These are phyloP conservation scores for Lutraria rhynchaena DNA, from an alignment of 1,140 invertebrate species.

Conservation along the genomic window DNA sequence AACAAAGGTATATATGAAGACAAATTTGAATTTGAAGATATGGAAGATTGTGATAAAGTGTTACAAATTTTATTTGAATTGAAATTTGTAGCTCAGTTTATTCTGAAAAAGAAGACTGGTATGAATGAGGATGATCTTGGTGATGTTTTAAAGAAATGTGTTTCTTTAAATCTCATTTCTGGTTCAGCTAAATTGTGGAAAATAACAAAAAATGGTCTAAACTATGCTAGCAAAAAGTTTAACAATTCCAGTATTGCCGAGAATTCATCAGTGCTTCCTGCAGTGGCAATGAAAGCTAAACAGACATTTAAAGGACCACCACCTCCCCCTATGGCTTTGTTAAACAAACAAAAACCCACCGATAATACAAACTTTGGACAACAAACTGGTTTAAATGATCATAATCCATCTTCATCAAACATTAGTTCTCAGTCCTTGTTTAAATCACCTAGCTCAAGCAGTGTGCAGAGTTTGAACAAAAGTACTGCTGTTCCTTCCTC, in stretches of 20 bases:
- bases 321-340: conserved; percentile 38
- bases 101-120: conserved; percentile 41
- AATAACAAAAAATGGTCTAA: conserved; percentile 26
- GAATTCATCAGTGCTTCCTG: background rate
- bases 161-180: conserved; percentile 6
- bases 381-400: background rate
- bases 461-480: background rate
- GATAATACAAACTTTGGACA: background rate
- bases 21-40: background rate
- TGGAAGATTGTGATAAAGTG: conserved; percentile 42
- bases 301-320: conserved; percentile 48
- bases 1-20: background rate
- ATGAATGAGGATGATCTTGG: conserved; percentile 10
- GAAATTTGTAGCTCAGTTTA: conserved; percentile 34
- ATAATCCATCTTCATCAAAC: background rate
- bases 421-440: conserved; percentile 2
- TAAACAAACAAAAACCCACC: background rate
- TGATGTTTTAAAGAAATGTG: conserved; percentile 14
- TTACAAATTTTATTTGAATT: conserved; percentile 14
- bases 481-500: background rate
- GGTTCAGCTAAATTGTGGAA: conserved; percentile 24
- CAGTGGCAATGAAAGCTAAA: background rate
- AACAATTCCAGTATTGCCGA: background rate
- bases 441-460: background rate
- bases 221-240: conserved; percentile 11